Conservation (phyloP, 2,797 vertebrate genomes). For the Vespertilio murinus region DNA sequence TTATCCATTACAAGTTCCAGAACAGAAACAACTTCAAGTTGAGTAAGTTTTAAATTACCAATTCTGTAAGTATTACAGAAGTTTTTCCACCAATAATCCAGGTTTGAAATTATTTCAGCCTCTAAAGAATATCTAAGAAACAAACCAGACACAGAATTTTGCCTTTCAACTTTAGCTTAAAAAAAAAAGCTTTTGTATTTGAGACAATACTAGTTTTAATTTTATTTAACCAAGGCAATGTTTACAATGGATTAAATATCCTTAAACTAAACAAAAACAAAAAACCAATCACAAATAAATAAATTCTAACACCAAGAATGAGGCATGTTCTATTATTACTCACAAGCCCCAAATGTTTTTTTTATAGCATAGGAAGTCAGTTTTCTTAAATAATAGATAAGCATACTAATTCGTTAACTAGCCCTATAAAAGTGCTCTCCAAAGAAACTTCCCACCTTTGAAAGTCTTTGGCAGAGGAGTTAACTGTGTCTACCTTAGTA, state of each 20-base stretch:
- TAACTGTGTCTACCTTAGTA: neutral
- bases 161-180: neutral
- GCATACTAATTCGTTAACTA: neutral
- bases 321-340: slow-evolving; percentile 26
- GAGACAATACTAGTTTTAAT: slow-evolving; percentile 27
- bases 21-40: slow-evolving; percentile 38
- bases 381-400: slow-evolving; percentile 51
- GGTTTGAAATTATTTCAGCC: slow-evolving; percentile 21
- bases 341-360: slow-evolving; percentile 44
- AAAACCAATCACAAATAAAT: neutral
- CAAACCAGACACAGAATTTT: neutral
- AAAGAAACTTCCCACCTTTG: neutral
- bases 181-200: neutral
- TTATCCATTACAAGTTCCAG: slow-evolving; percentile 4
- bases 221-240: slow-evolving; percentile 40
- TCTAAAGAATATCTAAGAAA: neutral
- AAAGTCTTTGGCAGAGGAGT: neutral
- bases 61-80: slow-evolving; percentile 16
- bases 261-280: slow-evolving; percentile 48
- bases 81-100: slow-evolving; percentile 38
- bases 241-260: neutral
- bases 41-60: slow-evolving; percentile 47
- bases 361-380: neutral
- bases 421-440: neutral
- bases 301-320: neutral